Percentiles rank a stretch among this genome's conserved stretches.
Conservation (phyloP, 2,888 invertebrate genomes). For the Eumacrocentrus americanus region DNA sequence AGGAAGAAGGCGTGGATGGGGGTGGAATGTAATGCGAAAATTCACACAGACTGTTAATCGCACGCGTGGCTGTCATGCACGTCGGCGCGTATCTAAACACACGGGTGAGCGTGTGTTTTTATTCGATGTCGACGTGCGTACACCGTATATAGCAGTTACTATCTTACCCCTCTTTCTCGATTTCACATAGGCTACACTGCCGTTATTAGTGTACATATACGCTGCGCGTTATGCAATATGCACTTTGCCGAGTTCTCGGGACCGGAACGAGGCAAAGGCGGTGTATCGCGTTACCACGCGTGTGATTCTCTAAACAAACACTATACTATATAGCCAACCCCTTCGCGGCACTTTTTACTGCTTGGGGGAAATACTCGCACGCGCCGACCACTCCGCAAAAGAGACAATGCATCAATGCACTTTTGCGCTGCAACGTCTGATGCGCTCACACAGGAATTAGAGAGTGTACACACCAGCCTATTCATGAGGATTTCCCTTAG, state of each 20-base stretch:
- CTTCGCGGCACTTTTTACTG: conserved; percentile 14
- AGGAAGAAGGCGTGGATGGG: neutral
- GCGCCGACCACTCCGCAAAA: conserved; percentile 5
- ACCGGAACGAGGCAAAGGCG: conserved; percentile 12
- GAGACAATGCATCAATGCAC: neutral
- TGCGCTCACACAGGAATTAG: neutral
- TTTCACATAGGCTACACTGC: neutral
- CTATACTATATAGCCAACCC: neutral
- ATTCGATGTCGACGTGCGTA: conserved; percentile 10
- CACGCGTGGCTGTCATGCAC: conserved; percentile 38
- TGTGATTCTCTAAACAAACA: conserved; percentile 20
- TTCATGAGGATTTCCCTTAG: neutral
- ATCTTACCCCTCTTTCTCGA: neutral
- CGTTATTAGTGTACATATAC: conserved; percentile 4
- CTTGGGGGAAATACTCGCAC: conserved; percentile 12
- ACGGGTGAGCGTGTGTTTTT: conserved; percentile 9
- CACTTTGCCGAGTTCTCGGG: conserved; percentile 24
- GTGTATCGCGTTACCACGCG: conserved; percentile 21
- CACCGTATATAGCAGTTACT: conserved; percentile 20
- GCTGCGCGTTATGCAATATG: conserved; percentile 31
- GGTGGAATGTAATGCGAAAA: conserved; percentile 22
- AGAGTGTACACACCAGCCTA: neutral
- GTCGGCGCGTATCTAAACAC: conserved; percentile 35
- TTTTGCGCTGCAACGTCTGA: neutral
- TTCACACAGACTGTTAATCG: conserved; percentile 31